Conservation (phyloP, 2,113 vertebrate species). For the Zonotrichia leucophrys region DNA sequence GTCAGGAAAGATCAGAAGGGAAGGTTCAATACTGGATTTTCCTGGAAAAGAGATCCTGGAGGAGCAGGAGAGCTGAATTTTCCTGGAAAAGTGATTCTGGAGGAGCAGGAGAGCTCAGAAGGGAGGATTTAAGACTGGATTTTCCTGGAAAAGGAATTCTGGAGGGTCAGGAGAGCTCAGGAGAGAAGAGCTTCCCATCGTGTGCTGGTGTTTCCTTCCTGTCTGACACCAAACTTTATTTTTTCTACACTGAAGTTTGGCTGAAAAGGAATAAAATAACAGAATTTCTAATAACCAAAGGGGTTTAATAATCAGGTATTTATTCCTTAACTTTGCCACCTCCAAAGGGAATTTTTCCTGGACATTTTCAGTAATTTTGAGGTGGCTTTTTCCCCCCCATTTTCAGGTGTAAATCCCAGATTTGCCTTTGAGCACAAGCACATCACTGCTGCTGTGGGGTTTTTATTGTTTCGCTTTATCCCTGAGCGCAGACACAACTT, state of each 20-base stretch:
- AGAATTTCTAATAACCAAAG: fast-evolving
- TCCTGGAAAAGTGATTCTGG: too few relatives aligned
- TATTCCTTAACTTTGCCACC: background rate
- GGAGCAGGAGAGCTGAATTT: too few relatives aligned
- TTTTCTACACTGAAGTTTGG: background rate
- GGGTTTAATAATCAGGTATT: background rate
- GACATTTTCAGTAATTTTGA: background rate
- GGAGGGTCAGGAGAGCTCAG: background rate
- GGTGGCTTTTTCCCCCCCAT: fast-evolving
- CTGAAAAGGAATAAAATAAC: fast-evolving
- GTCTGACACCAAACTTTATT: background rate
- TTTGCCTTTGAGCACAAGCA: too few relatives aligned
- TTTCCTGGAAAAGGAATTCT: too few relatives aligned
- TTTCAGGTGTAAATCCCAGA: background rate
- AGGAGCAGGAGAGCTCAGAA: fast-evolving
- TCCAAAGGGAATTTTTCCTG: background rate
- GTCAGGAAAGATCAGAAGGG: too few relatives aligned
- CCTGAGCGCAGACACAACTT: too few relatives aligned
- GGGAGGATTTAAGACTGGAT: too few relatives aligned
- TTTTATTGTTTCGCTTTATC: too few relatives aligned
- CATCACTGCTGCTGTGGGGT: too few relatives aligned
- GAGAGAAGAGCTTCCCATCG: background rate
- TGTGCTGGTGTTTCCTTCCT: background rate
- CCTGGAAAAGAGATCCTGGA: too few relatives aligned
- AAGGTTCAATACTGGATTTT: too few relatives aligned